These are phyloP conservation scores for Chloropsis cyanopogon DNA, from an alignment of 2,113 vertebrate genomes.

Conservation along the genomic window DNA sequence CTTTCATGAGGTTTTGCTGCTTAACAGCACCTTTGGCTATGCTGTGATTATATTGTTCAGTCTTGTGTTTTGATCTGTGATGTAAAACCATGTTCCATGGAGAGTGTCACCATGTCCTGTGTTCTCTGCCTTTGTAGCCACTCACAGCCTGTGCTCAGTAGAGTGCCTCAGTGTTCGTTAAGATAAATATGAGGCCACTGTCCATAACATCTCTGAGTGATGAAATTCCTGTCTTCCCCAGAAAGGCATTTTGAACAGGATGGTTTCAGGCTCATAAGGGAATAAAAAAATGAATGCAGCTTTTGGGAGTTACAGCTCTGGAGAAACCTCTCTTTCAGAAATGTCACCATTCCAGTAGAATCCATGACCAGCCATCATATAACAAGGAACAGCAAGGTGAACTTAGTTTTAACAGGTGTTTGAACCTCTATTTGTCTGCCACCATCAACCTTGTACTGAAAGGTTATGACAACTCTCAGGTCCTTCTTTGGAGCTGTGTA, in stretches of 20 bases:
- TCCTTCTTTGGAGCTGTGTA: neutral
- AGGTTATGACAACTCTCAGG: neutral
- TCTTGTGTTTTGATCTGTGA: neutral
- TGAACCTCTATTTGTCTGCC: neutral
- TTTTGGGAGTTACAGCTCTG: neutral
- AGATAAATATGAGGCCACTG: neutral
- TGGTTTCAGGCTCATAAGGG: neutral
- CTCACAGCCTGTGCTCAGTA: neutral
- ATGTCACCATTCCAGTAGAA: neutral
- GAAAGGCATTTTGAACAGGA: neutral
- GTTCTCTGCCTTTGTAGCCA: neutral
- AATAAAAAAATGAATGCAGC: neutral
- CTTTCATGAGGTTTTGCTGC: neutral
- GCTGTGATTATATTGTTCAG: neutral
- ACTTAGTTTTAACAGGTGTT: neutral
- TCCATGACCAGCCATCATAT: neutral
- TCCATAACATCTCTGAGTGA: accelerated
- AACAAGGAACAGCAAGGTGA: neutral
- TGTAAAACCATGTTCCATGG: accelerated
- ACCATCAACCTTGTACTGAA: neutral
- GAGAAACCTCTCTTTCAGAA: neutral
- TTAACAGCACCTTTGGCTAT: neutral
- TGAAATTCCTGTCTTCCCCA: neutral
- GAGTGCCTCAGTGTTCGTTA: neutral
- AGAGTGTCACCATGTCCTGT: neutral